Base-by-base conservation (phyloP, 2,888 invertebrate species). In the Carpatolechia fugitivella region DNA sequence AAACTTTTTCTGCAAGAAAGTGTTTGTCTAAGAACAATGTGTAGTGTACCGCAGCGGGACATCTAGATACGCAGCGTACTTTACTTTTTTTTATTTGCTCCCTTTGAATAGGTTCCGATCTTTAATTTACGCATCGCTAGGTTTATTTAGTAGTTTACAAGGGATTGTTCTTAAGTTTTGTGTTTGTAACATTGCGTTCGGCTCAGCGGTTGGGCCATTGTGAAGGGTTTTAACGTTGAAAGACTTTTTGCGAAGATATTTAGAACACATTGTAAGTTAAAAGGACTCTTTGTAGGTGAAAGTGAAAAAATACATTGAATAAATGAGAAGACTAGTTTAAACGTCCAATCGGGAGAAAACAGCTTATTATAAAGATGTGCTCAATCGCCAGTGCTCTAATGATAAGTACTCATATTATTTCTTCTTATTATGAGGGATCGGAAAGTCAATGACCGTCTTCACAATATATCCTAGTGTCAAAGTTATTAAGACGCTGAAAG, bases 11-110 rank as follows among this genome's bases (percentile, higher is more conserved):
- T 70, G 58, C 76, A 85, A 82, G 82, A 88, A 87, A 86, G 84
- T 88, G 85, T 90, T 89, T 89, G 88, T 89, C 79, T 82, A 87
- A 88, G 89, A 88, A 89, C 88, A 89, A 88, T 82, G 75, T 67
- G 68, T 44, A 44, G 72, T 61, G 71, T 66, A 83, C 89, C 89
- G 68, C 90, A 89, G 89, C 89, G 88, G 89, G 90, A 75, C 80
- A 85, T 84, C 87, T 82, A 85, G 85, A 85, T 44, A 44, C 44
- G 11, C 3, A 7, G 29, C 18, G 40, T 41, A 41, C 18, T 41
- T 41, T 41, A 20, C 44, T 29, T 29, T 44, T 80, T 78, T 77
- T 79, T 82, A 79, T 84, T 85, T 80, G 79, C 81, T 75, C 80
- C 80, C 67, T 72, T 52, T 87, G 85, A 85, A 88, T 88, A 70